Conservation (phyloP, 23 tunicate genomes). For the Trididemnum clinides region DNA sequence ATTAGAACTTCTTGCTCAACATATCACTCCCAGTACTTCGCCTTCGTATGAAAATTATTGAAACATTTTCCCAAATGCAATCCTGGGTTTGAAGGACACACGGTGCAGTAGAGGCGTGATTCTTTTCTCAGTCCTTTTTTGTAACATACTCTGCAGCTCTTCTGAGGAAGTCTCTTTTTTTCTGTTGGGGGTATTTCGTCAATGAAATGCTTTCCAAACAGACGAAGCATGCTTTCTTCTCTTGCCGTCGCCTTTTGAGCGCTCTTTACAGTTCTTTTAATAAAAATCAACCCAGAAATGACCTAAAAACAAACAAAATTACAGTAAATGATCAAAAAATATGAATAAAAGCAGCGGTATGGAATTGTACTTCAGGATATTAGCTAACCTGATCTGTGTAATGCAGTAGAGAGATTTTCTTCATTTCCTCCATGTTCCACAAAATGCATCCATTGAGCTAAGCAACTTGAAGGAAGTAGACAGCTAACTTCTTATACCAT, state of each 20-base stretch:
- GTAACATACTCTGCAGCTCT: not conserved
- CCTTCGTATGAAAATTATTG: no score
- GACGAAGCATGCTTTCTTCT: no score
- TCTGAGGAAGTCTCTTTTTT: not conserved
- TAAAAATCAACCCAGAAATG: no score
- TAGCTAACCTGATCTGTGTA: not conserved
- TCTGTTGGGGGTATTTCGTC: not conserved
- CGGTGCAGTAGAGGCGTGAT: no score
- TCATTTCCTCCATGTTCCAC: not conserved
- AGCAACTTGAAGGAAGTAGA: constrained; percentile 2
- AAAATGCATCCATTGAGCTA: not conserved
- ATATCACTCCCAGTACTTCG: not conserved
- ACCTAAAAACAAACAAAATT: no score
- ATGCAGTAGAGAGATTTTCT: not conserved
- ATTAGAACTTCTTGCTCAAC: not conserved
- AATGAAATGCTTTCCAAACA: not conserved
- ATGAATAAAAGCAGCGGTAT: not conserved
- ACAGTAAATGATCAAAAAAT: no score
- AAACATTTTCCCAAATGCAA: no score
- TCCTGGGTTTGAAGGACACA: no score
- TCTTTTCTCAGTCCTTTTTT: not conserved
- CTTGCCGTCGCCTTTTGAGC: no score
- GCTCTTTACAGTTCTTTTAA: no score
- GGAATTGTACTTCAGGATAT: not conserved
- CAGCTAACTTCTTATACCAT: not conserved